Conservation (phyloP, 2,113 vertebrate genomes). For the Sorex fumeus region DNA sequence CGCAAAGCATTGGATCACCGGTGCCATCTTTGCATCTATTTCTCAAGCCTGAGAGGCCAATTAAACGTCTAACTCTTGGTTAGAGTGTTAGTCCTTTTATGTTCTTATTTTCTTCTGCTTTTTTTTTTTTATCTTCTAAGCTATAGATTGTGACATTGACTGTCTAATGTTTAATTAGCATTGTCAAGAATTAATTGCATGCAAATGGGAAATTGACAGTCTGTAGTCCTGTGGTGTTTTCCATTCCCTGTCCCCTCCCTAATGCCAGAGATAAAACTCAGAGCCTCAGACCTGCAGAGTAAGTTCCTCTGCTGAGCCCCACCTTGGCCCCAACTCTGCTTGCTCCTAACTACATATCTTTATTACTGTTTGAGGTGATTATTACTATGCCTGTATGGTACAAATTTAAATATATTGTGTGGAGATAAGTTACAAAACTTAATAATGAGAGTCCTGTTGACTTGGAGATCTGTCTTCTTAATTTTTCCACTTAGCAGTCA, state of each 20-base stretch:
- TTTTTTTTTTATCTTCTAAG: constrained; percentile 22
- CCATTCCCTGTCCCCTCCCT: too few relatives aligned
- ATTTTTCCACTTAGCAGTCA: constrained; percentile 10
- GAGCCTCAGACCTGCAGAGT: too few relatives aligned
- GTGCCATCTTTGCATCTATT: neutral
- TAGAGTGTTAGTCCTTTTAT: neutral
- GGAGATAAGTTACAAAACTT: neutral
- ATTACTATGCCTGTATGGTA: constrained; percentile 14
- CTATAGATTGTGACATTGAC: neutral
- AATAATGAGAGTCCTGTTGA: constrained; percentile 18
- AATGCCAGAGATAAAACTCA: too few relatives aligned
- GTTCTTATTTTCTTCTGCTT: neutral
- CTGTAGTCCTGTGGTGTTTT: too few relatives aligned
- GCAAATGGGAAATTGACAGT: too few relatives aligned
- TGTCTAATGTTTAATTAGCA: neutral
- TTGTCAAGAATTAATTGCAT: too few relatives aligned
- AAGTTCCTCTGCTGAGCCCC: too few relatives aligned
- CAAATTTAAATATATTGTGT: neutral
- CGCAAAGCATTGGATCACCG: too few relatives aligned
- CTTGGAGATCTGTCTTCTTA: neutral
- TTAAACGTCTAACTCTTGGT: neutral
- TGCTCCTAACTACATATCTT: neutral
- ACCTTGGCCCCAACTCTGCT: too few relatives aligned
- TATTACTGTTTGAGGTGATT: neutral
- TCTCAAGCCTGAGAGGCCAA: neutral